Evolutionary conservation across 2,113 vertebrate species (phyloP), one percentile per base, ranked within the genome.

Genomic region (Zeus faber): DNA sequence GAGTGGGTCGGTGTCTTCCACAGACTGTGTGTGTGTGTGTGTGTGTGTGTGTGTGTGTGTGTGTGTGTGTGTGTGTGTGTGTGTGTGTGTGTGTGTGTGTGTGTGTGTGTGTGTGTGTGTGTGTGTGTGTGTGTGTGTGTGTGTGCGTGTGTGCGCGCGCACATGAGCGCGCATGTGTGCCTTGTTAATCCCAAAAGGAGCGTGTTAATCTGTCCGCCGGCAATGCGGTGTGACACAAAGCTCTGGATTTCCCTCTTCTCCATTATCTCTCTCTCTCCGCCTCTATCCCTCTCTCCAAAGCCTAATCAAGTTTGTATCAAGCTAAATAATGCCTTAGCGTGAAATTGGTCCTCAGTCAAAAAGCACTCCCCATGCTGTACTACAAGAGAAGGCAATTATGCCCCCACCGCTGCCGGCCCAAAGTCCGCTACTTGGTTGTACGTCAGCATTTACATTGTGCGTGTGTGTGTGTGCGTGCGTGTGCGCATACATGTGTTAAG

Each of bases 291-390:
- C 14, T n/a, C 24, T 52, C 54, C 47, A 84, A 85, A 79, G 81
- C 81, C 85, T 88, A 85, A 89, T 89, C 87, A 87, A 87, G 81
- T 88, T 81, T 84, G 84, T 82, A 89, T 87, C 84, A 85, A 85
- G 82, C 84, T 79, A 85, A 89, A 87, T 89, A 87, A 89, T 87
- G 85, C 80, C 67, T 55, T 74, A 77, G 83, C 67, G 73, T 90
- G 85, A 87, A 88, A 88, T 87, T 74, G 66, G 81, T 84, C 82
- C 80, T 69, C 80, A 86, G 82, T 84, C 73, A 80, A 79, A 80
- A 87, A 81, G 79, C 84, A 72, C 73, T 86, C 81, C 72, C 60
- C 58, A 81, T 81, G 70, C 79, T 85, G 81, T 74, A 69, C 68
- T 83, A 87, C 85, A 84, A 80, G 82, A 88, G 83, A 89, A 88